Conservation (phyloP, 2,797 vertebrate genomes). For the Chanos chanos region DNA sequence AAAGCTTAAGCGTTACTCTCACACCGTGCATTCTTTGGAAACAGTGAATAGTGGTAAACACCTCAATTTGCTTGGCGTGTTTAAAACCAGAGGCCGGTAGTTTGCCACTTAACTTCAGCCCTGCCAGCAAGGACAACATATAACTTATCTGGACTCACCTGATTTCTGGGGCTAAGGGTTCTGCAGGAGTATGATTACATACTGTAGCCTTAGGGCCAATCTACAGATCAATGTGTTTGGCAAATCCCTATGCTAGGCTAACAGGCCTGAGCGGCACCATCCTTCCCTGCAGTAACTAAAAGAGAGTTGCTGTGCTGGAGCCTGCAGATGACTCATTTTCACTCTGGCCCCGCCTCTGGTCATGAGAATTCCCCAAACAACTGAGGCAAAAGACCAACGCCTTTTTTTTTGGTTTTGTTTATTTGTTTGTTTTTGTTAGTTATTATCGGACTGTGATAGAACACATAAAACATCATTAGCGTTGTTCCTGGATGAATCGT, state of each 20-base stretch:
- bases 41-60: too few relatives aligned
- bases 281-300: constrained; percentile 1
- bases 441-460: too few relatives aligned
- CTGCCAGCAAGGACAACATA: too few relatives aligned
- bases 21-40: too few relatives aligned
- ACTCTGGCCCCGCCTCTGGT: constrained; percentile 23
- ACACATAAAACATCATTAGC: too few relatives aligned
- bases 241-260: constrained; percentile 5
- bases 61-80: too few relatives aligned
- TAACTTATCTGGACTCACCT: constrained; percentile 11
- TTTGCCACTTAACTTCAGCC: too few relatives aligned
- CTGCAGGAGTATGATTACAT: constrained; percentile 8
- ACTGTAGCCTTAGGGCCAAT: constrained; percentile 16
- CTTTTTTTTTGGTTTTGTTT: too few relatives aligned
- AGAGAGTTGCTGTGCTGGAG: constrained; percentile 4
- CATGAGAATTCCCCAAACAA: constrained; percentile 37
- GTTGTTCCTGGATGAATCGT: too few relatives aligned
- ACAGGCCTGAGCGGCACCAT: constrained; percentile 3
- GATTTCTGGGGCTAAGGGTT: constrained; percentile 16
- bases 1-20: too few relatives aligned
- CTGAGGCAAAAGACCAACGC: constrained; percentile 36
- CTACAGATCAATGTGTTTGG: constrained; percentile 17
- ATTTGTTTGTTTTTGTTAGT: too few relatives aligned
- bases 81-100: too few relatives aligned
- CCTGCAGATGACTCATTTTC: constrained; percentile 33